Evolutionary conservation across 2,113 vertebrate species (phyloP), one percentile per base, ranked within the genome.

Genomic region (Phalacrocorax brasilianus): DNA sequence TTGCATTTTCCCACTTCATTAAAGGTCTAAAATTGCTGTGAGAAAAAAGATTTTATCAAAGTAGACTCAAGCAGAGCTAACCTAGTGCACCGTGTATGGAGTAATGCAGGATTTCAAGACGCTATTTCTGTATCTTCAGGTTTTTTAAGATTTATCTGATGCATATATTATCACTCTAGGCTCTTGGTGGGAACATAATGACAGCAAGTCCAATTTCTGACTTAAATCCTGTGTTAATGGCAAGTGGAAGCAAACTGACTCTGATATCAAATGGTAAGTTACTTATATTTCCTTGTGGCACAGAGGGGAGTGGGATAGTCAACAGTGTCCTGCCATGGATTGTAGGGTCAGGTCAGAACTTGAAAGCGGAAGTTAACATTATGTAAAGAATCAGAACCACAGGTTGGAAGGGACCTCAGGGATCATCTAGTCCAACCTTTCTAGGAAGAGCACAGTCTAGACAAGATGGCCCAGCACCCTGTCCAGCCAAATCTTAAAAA

Each of bases 171-270:
- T 88, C 32, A 23, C 92, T 89, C 65, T 95, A 99, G 99, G 99
- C 99, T 38, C 86, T 99, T 6, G 99, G 99, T 59, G 99, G 99
- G 24, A 99, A 99, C 96, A 99, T 99, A 97, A 99, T 99, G 98
- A 99, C 98, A 2, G 99, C 99, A n/a, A 99, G 99, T 79, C 99
- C 99, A 49, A 99, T 99, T 91, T 99, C 99, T 30, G 99, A 99
- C 96, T 98, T 99, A 91, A 99, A 99, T 96, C 99, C 99, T 2
- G 98, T 99, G 30, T 98, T 99, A 79, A 99, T 99, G 99, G 99
- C 99, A 24, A 98, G 98, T 1, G 95, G 98, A 77, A 98, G 98
- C 93, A 99, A 97, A 86, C 95, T 99, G 82, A 99, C 98, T 23
- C 95, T 99, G 44, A n/a, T 98, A 88, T 99, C 99, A 94, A 98